Conservation (phyloP, 2,113 vertebrate species). For the Nansenia antarctica region DNA sequence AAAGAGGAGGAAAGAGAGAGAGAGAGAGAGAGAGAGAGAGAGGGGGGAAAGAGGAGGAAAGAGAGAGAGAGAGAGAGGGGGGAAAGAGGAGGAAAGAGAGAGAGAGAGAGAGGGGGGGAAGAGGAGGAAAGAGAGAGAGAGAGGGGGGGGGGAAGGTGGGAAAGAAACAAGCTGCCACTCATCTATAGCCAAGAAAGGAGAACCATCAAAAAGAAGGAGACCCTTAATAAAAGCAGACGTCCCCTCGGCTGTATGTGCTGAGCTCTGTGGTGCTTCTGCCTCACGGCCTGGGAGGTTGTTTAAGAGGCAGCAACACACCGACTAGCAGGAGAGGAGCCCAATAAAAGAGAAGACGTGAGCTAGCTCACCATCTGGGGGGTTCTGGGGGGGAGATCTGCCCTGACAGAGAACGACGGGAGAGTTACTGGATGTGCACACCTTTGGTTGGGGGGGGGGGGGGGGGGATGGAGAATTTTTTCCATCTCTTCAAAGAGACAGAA, state of each 20-base stretch:
- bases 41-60: background rate
- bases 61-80: background rate
- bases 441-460: no score
- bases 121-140: constrained; percentile 17
- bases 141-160: background rate
- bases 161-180: constrained; percentile 56
- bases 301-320: no score
- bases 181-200: constrained; percentile 23
- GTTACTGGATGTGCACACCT: constrained; percentile 23
- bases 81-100: no score
- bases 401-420: constrained; percentile 19
- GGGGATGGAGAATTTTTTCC: constrained; percentile 32
- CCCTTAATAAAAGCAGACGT: no score
- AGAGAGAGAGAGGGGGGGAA: background rate
- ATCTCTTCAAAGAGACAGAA: constrained; percentile 33
- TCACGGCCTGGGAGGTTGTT: no score
- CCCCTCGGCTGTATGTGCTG: no score
- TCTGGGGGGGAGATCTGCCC: constrained; percentile 18
- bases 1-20: background rate
- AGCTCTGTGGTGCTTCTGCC: no score
- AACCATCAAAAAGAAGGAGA: no score
- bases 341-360: background rate
- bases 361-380: constrained; percentile 22
- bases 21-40: constrained; percentile 7
- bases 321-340: constrained; percentile 27